phyloP scores from a whole-genome alignment of 2,797 vertebrate species.

The Anas flavirostris region DNA sequence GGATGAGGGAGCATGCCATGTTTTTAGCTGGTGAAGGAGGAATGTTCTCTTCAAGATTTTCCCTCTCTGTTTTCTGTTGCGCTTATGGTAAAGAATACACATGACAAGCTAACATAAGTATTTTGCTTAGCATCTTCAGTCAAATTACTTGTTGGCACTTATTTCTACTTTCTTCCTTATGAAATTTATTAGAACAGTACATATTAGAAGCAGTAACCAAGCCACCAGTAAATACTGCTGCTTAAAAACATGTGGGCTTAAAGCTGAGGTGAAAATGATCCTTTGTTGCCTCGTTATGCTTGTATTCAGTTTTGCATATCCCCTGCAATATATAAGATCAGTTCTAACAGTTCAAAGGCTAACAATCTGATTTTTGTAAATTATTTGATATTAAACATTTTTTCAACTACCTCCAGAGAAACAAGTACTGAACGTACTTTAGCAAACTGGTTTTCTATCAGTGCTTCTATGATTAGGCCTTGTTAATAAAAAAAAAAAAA shows the following conservation, averaged over 20 bases:
- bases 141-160: not conserved
- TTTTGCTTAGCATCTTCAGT: not conserved
- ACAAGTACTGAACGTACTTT: not conserved
- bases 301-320: not conserved
- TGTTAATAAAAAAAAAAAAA: not conserved
- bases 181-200: not conserved
- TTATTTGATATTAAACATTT: not conserved
- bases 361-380: not conserved
- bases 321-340: not conserved
- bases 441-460: not conserved
- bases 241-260: not conserved
- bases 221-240: not conserved
- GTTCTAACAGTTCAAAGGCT: not conserved
- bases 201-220: not conserved
- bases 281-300: not conserved
- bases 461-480: not conserved
- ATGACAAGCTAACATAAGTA: not conserved
- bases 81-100: not conserved
- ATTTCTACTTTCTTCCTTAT: not conserved
- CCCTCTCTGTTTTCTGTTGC: not conserved
- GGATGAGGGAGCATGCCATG: not conserved
- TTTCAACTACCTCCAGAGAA: not conserved
- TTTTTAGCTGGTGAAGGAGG: not conserved
- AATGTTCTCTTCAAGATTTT: not conserved
- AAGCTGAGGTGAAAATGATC: not conserved